Base-by-base conservation (phyloP, 2,797 vertebrate species). In the Allobates femoralis region DNA sequence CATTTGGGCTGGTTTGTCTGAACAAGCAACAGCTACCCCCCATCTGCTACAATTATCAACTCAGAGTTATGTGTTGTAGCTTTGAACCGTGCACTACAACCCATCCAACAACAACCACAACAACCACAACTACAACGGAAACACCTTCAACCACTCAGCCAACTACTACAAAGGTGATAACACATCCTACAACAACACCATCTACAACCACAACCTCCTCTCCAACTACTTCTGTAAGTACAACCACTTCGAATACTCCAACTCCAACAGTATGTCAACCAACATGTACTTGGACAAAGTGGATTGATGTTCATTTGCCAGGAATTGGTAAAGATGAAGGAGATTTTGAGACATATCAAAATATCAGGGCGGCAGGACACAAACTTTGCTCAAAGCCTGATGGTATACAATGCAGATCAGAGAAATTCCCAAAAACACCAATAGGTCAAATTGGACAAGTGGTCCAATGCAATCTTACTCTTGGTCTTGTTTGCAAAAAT, bases 1-100 rank as follows among this genome's bases (percentile, higher is more conserved):
- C 0, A 0, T 8, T 21, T 51, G 96, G 96, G 1, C 90, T 98
- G 11, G 74, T 83, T 50, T 97, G 96, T 84, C 81, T 89, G 53
- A 95, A 96, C 89, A 90, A 85, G 26, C 90, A 94, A 1, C 95
- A 95, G 84, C 34, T 56, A 0, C 84, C 92, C 2, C 89, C 77
- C 0, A 77, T 41, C 75, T 97, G 96, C 86, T 28, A 83, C 5
- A 94, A 97, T 74, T 97, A 96, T 21, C 92, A 97, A 93, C 94
- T 97, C 30, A 90, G 89, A 86, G 66, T 96, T 0, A 76, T 79
- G 19, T 97, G 96, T 84, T 97, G 96, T 73, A 23, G 11, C 0
- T 92, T 83, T 30, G 82, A 30, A 30, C 76, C 86, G 56, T 95
- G 94, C 74, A 88, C 82, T 2, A 0, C 0, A 79, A 66, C 34